A percentile compares a stretch with the other conserved stretches of the same genome.
Conservation (phyloP, 2,797 vertebrate species). For the Chrysocyon brachyurus region DNA sequence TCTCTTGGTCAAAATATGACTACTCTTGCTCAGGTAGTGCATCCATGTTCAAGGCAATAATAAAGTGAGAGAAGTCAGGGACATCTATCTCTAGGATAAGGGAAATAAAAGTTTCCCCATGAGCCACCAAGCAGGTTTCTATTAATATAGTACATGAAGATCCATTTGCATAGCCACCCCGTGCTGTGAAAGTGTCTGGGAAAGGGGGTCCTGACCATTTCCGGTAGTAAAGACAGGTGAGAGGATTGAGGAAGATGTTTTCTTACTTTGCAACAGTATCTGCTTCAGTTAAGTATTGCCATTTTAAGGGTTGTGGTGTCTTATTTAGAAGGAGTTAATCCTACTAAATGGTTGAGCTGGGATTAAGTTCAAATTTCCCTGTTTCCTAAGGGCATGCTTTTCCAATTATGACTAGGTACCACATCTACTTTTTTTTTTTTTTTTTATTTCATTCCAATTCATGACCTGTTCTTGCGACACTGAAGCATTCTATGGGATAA, state of each 20-base stretch:
- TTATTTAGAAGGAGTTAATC: neutral
- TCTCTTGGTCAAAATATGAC: neutral
- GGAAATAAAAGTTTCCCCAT: neutral
- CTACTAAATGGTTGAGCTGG: neutral
- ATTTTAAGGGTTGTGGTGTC: neutral
- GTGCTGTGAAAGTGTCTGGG: neutral
- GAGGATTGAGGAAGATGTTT: rapidly evolving
- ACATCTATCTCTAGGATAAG: neutral
- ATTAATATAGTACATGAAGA: neutral
- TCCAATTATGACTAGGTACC: neutral
- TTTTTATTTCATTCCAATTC: neutral
- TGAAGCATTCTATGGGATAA: neutral
- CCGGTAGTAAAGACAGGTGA: neutral
- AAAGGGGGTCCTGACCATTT: neutral
- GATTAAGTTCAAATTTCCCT: neutral
- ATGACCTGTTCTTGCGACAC: neutral
- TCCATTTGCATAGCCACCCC: neutral
- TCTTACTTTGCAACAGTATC: neutral
- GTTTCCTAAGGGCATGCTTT: neutral
- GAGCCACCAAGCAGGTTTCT: neutral
- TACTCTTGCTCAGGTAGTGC: neutral
- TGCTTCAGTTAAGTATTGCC: neutral
- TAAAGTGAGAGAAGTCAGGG: neutral
- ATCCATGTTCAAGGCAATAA: neutral
- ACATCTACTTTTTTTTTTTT: neutral